phyloP scores from a whole-genome alignment of 2,888 invertebrate species.

The Alitta virens region DNA sequence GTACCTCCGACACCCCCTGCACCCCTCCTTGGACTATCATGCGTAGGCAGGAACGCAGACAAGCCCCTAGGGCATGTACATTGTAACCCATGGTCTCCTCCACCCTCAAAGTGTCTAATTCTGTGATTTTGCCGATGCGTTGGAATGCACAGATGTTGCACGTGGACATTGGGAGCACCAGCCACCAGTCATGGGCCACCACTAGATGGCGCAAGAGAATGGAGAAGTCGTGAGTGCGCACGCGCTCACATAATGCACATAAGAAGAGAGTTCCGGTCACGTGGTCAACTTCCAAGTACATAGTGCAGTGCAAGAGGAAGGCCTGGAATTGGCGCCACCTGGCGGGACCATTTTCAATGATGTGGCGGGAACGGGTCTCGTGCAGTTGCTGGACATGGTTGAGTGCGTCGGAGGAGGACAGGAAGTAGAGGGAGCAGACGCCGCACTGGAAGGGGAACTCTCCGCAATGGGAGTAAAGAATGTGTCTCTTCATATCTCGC shows the following conservation, averaged over 20 bases:
- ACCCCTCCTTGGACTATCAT: too few species aligned
- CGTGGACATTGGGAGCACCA: neutral
- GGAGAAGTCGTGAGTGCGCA: conserved; percentile 1
- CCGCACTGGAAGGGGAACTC: neutral
- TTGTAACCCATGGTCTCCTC: neutral
- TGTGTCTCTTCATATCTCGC: neutral
- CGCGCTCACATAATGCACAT: neutral
- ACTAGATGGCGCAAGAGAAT: neutral
- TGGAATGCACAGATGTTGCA: neutral
- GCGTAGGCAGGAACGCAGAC: neutral
- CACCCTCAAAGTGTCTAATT: neutral
- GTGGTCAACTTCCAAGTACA: neutral
- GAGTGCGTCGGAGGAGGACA: neutral
- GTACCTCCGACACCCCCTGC: too few species aligned
- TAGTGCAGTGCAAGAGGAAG: neutral
- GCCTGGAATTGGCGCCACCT: conserved; percentile 2
- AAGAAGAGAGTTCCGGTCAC: neutral
- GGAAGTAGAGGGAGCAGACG: neutral
- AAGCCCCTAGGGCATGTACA: neutral
- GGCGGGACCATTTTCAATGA: neutral
- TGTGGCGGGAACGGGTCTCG: neutral
- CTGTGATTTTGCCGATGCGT: neutral
- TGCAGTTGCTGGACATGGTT: neutral
- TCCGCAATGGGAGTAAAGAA: neutral
- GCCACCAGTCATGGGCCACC: neutral